Evolutionary conservation across 2,888 invertebrate genomes (phyloP).

Genomic region (Polia nebulosa): DNA sequence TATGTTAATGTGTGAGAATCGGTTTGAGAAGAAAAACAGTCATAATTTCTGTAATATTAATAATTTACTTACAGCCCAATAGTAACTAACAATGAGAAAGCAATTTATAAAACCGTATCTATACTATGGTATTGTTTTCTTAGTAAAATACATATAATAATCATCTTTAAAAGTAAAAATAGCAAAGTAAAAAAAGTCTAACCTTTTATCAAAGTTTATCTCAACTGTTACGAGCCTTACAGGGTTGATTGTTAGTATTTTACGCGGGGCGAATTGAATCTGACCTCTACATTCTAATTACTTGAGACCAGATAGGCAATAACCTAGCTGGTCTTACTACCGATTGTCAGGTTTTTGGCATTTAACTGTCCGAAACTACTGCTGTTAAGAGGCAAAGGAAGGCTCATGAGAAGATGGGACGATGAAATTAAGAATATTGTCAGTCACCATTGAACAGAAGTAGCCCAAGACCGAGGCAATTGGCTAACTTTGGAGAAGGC

Average conservation of each 20-base stretch:
- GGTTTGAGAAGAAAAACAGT: slow-evolving; percentile 29
- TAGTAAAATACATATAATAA: no score
- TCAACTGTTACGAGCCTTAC: slow-evolving; percentile 3
- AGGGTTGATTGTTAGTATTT: slow-evolving; percentile 12
- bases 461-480: no score
- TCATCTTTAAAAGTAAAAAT: not conserved
- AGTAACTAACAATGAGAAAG: not conserved
- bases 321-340: slow-evolving; percentile 11
- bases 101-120: not conserved
- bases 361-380: not conserved
- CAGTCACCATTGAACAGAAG: no score
- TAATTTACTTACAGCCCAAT: slow-evolving; percentile 2
- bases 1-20: slow-evolving; percentile 21
- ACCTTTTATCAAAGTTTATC: slow-evolving; percentile 9
- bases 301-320: slow-evolving; percentile 22
- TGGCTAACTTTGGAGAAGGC: no score
- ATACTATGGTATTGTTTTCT: no score
- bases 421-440: no score
- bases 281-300: slow-evolving; percentile 44
- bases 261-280: not conserved
- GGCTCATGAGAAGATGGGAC: no score
- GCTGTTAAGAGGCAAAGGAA: not conserved
- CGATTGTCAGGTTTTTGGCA: slow-evolving; percentile 23
- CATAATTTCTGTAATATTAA: slow-evolving; percentile 5
- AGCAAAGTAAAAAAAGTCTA: not conserved